Evolutionary conservation across 2,888 invertebrate genomes (phyloP).

Genomic region (Herminia tarsipennalis): DNA sequence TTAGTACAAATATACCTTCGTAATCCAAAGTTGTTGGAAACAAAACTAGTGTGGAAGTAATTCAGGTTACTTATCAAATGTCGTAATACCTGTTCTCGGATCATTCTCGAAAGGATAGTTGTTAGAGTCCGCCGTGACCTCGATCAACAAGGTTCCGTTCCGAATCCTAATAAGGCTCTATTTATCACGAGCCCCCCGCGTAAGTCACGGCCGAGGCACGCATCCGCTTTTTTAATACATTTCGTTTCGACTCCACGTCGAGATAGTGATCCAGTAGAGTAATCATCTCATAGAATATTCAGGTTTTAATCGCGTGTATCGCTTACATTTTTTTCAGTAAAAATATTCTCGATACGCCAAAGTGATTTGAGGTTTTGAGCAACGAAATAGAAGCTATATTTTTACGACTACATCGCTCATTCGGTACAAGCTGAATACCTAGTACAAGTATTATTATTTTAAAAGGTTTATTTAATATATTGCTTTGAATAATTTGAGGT

Average conservation of each 20-base stretch:
- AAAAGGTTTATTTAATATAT: too few species aligned
- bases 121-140: constrained; percentile 32
- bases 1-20: too few species aligned
- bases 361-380: background rate
- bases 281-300: constrained; percentile 35
- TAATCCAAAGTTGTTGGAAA: too few species aligned
- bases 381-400: background rate
- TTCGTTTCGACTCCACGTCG: constrained; percentile 16
- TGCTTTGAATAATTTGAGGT: too few species aligned
- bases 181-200: constrained; percentile 36
- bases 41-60: too few species aligned
- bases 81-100: constrained; percentile 23
- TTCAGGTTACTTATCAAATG: constrained; percentile 2
- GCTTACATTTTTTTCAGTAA: constrained; percentile 2
- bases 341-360: background rate
- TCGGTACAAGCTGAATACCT: too few species aligned
- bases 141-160: constrained; percentile 30
- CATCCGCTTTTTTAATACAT: constrained; percentile 33
- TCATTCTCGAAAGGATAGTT: constrained; percentile 28
- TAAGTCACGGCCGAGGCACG: constrained; percentile 20
- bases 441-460: too few species aligned
- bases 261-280: constrained; percentile 14
- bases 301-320: constrained; percentile 26
- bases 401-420: too few species aligned
- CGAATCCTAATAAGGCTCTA: constrained; percentile 46